A percentile compares a stretch with the other conserved stretches of the same genome.
These are phyloP conservation scores for Corapipo altera DNA, from an alignment of 2,113 vertebrate species.

Conservation along the genomic window DNA sequence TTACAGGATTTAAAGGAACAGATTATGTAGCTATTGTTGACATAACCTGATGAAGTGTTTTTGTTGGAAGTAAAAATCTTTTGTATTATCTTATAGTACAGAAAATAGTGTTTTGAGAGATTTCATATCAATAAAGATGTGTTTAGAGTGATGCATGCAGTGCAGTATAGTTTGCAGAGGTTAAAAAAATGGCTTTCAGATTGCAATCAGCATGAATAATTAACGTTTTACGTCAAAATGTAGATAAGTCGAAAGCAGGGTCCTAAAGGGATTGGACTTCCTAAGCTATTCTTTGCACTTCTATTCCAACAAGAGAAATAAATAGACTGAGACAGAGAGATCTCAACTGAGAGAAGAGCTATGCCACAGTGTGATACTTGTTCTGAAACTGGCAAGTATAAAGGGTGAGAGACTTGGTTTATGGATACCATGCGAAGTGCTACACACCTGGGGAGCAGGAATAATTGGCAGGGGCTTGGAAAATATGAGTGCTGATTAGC, in stretches of 20 bases:
- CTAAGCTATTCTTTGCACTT: neutral
- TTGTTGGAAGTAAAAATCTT: neutral
- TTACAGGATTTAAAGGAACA: neutral
- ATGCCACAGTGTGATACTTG: neutral
- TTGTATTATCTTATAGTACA: neutral
- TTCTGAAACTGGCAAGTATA: neutral
- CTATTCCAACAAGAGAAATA: neutral
- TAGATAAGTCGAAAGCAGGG: neutral
- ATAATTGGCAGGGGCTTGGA: neutral
- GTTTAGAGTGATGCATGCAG: neutral
- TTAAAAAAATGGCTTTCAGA: neutral
- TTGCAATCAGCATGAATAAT: constrained; percentile 38
- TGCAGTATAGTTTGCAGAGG: neutral
- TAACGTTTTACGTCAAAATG: neutral
- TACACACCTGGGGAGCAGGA: neutral
- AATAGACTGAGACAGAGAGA: neutral
- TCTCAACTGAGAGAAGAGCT: neutral
- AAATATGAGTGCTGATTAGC: neutral
- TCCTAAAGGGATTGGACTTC: neutral
- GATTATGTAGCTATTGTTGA: neutral
- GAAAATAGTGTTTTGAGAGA: neutral
- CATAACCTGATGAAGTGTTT: neutral
- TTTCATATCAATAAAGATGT: neutral
- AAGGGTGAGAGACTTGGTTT: neutral
- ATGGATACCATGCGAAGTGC: neutral